Conservation (phyloP, 92 coral and sea anemone species). For the Heliopora coerulea region DNA sequence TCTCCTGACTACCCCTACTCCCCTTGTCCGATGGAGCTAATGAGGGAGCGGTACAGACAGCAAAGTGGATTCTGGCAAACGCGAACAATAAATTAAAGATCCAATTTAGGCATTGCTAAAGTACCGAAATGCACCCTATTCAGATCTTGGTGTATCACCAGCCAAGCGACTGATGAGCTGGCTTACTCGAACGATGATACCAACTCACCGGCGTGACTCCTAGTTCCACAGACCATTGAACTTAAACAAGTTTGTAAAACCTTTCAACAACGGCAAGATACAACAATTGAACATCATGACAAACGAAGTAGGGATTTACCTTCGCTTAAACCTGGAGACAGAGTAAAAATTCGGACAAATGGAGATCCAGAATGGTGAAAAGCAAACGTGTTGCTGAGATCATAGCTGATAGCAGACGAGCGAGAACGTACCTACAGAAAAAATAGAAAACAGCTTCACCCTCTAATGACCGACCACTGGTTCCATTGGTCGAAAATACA, state of each 20-base stretch:
- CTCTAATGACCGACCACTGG: not conserved
- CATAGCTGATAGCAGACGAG: constrained; percentile 43
- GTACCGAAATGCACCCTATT: constrained; percentile 39
- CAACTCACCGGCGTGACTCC: constrained; percentile 51
- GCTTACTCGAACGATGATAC: constrained; percentile 38
- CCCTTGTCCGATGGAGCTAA: constrained; percentile 56
- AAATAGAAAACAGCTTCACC: constrained; percentile 41
- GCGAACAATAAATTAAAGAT: constrained; percentile 46
- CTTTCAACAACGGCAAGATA: constrained; percentile 34
- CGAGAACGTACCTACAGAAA: constrained; percentile 33
- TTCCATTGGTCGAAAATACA: no score
- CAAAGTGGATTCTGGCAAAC: constrained; percentile 46
- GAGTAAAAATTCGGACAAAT: constrained; percentile 46
- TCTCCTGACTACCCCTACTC: constrained; percentile 52
- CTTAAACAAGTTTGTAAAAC: constrained; percentile 40
- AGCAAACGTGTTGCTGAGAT: constrained; percentile 50
- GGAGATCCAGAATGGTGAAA: constrained; percentile 33
- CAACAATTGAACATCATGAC: constrained; percentile 33
- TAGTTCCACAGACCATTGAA: constrained; percentile 38
- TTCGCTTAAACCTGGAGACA: constrained; percentile 44
- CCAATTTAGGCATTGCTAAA: constrained; percentile 48
- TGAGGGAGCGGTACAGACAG: constrained; percentile 55
- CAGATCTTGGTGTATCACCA: constrained; percentile 50
- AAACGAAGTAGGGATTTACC: constrained; percentile 43
- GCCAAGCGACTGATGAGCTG: constrained; percentile 43